These are phyloP conservation scores for Ophioderma brevispina DNA, from an alignment of 35 echinoderm and acorn worm species.

Conservation along the genomic window DNA sequence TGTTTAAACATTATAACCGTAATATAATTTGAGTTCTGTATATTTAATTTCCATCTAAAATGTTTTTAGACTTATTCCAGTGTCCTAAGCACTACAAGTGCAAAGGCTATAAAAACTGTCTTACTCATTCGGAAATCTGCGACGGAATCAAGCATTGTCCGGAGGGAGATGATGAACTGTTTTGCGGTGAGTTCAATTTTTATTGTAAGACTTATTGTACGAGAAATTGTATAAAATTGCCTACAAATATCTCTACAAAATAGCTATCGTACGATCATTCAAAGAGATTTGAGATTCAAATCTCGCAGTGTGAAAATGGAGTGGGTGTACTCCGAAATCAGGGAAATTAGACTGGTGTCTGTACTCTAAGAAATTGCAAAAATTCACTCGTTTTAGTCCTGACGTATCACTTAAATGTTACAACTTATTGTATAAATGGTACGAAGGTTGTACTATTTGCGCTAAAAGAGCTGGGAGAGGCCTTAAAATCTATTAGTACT, in stretches of 20 bases:
- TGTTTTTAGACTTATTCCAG: constrained; percentile 17
- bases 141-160: constrained; percentile 41
- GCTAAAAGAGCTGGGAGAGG: too few relatives aligned
- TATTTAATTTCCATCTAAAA: too few relatives aligned
- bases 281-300: too few relatives aligned
- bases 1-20: too few relatives aligned
- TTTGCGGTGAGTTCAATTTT: constrained; percentile 34
- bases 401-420: too few relatives aligned
- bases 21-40: too few relatives aligned
- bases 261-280: background rate
- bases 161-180: constrained; percentile 36
- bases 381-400: too few relatives aligned
- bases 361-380: too few relatives aligned
- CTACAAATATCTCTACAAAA: background rate
- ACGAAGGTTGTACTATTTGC: too few relatives aligned
- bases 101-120: background rate
- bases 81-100: constrained; percentile 19
- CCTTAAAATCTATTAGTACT: too few relatives aligned
- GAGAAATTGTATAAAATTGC: background rate
- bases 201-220: background rate
- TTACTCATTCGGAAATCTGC: constrained; percentile 17
- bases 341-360: background rate
- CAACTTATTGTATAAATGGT: too few relatives aligned
- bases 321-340: background rate
- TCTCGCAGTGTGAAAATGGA: background rate